Evolutionary conservation across 2,888 invertebrate species (phyloP).

Genomic region (Choristoneura rosaceana): DNA sequence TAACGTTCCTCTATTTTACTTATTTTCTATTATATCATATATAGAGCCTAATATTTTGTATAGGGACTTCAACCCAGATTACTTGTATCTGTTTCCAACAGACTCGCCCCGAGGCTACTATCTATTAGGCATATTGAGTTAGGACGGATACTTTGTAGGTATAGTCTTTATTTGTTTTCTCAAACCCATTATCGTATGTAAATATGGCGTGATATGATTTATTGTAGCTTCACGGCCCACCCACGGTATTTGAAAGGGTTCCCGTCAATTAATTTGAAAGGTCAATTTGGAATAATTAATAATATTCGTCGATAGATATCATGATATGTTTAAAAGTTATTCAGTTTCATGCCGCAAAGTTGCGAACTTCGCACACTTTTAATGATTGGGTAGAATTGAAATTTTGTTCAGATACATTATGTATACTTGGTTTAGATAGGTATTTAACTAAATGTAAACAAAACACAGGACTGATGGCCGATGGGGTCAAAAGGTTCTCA

Average conservation of each 20-base stretch:
- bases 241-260: not conserved
- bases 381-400: too few relatives aligned
- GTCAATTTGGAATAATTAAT: not conserved
- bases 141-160: constrained; percentile 17
- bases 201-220: constrained; percentile 20
- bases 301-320: not conserved
- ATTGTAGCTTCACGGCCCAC: not conserved
- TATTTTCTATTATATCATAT: too few relatives aligned
- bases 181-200: constrained; percentile 28
- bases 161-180: constrained; percentile 10
- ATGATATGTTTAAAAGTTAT: not conserved
- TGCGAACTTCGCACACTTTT: too few relatives aligned
- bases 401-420: too few relatives aligned
- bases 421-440: too few relatives aligned
- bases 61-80: not conserved
- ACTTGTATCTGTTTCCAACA: not conserved
- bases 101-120: not conserved
- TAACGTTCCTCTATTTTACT: too few relatives aligned
- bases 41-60: not conserved
- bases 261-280: not conserved
- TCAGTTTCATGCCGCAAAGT: too few relatives aligned
- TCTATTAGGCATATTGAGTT: constrained; percentile 25
- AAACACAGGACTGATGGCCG: too few relatives aligned
- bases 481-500: too few relatives aligned
- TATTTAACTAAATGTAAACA: too few relatives aligned